These are phyloP conservation scores for Cinclus mexicanus DNA, from an alignment of 2,113 vertebrate genomes.

Conservation along the genomic window DNA sequence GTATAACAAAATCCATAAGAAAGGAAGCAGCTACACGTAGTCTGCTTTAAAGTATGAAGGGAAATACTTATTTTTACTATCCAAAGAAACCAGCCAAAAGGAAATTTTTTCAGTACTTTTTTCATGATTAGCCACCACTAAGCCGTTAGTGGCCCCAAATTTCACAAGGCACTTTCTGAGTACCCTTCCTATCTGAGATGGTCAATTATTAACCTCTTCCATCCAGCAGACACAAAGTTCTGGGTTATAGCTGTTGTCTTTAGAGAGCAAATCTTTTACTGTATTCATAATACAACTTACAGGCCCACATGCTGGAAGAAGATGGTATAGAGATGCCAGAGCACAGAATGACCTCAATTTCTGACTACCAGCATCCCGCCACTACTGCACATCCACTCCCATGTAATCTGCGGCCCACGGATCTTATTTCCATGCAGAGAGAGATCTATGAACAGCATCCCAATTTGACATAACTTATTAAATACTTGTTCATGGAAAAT, in stretches of 20 bases:
- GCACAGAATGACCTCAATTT: not conserved
- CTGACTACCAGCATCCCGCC: not conserved
- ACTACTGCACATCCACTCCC: not conserved
- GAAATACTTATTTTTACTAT: not conserved
- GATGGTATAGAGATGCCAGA: not conserved
- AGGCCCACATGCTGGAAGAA: not conserved
- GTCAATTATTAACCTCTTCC: not conserved
- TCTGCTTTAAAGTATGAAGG: not conserved
- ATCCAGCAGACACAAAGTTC: not conserved
- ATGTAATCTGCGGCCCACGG: not conserved
- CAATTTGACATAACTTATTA: not conserved
- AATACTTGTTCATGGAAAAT: not conserved
- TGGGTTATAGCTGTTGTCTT: not conserved
- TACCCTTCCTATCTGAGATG: not conserved
- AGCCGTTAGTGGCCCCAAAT: not conserved
- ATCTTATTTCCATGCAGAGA: not conserved
- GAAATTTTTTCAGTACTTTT: not conserved
- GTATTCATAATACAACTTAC: not conserved
- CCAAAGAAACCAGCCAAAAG: not conserved
- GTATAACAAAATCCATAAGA: slow-evolving; percentile 42
- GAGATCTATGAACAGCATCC: not conserved
- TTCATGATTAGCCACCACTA: not conserved
- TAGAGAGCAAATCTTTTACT: not conserved
- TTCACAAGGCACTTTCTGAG: not conserved
- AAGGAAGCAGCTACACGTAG: not conserved